These are phyloP conservation scores for Ailurus styani DNA, from an alignment of 2,113 vertebrate genomes.

Conservation along the genomic window DNA sequence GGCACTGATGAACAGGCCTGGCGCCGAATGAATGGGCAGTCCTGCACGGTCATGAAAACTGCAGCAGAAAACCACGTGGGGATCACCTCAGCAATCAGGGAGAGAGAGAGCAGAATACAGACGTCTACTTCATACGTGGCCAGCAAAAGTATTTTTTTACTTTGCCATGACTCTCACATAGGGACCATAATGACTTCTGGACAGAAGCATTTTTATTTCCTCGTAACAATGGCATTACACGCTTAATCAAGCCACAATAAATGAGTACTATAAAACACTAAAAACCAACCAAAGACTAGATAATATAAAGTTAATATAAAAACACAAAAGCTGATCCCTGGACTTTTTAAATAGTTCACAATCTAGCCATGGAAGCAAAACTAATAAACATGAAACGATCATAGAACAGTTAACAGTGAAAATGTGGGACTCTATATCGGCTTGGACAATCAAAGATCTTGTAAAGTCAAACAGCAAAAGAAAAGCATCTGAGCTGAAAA, in stretches of 20 bases:
- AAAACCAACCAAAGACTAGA: neutral
- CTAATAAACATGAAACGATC: neutral
- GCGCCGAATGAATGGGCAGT: neutral
- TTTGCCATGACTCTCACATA: neutral
- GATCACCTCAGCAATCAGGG: neutral
- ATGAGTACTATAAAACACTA: neutral
- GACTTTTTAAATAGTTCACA: neutral
- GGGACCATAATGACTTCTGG: neutral
- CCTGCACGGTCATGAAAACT: neutral
- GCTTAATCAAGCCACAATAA: conserved; percentile 3
- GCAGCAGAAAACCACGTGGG: neutral
- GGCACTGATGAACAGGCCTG: neutral
- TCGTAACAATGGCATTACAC: neutral
- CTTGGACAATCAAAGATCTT: neutral
- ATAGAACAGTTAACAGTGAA: neutral
- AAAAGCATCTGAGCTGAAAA: neutral
- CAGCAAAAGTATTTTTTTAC: neutral
- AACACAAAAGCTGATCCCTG: neutral
- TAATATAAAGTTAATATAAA: neutral
- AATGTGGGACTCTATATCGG: neutral
- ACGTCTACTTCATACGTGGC: neutral
- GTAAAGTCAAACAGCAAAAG: neutral
- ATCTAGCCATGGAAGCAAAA: neutral
- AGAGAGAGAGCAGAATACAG: neutral
- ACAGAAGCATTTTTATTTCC: neutral